Evolutionary conservation across 2,113 vertebrate species (phyloP).

Genomic region (Xenopus laevis): DNA sequence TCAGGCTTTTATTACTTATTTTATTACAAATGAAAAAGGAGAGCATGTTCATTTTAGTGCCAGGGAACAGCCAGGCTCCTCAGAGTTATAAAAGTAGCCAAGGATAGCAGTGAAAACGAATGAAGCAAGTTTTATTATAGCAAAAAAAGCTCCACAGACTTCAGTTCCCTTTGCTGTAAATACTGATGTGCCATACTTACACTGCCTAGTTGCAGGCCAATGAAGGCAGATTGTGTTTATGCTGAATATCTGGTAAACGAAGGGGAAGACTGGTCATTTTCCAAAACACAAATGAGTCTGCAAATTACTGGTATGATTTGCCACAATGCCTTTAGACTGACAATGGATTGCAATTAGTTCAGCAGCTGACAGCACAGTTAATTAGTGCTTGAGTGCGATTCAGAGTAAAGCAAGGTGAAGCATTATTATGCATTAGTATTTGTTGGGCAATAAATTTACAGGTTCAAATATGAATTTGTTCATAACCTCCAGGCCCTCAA

Average conservation of each 20-base stretch:
- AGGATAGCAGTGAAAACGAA: slow-evolving; percentile 13
- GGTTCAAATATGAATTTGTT: too few relatives aligned
- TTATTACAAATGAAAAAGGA: slow-evolving; percentile 29
- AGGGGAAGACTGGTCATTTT: not conserved
- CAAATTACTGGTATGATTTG: not conserved
- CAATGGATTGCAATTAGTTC: not conserved
- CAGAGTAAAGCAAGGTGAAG: too few relatives aligned
- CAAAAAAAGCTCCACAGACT: not conserved
- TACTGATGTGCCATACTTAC: not conserved
- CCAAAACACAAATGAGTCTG: slow-evolving; percentile 4
- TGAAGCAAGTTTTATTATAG: slow-evolving; percentile 19
- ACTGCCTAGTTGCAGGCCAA: not conserved
- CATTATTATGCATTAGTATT: too few relatives aligned
- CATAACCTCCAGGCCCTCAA: too few relatives aligned
- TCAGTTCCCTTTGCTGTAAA: not conserved
- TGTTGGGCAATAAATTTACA: too few relatives aligned
- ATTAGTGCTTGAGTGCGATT: too few relatives aligned
- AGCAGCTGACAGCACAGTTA: too few relatives aligned
- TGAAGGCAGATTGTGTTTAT: not conserved
- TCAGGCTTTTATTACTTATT: slow-evolving; percentile 33
- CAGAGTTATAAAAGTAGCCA: slow-evolving; percentile 24
- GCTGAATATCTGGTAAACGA: not conserved
- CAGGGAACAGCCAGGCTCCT: slow-evolving; percentile 11
- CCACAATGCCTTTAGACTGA: not conserved
- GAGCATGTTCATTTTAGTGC: slow-evolving; percentile 36